A percentile compares a stretch with the other conserved stretches of the same genome.
Conservation (phyloP, 2,113 vertebrate genomes). For the Tachysurus fulvidraco region DNA sequence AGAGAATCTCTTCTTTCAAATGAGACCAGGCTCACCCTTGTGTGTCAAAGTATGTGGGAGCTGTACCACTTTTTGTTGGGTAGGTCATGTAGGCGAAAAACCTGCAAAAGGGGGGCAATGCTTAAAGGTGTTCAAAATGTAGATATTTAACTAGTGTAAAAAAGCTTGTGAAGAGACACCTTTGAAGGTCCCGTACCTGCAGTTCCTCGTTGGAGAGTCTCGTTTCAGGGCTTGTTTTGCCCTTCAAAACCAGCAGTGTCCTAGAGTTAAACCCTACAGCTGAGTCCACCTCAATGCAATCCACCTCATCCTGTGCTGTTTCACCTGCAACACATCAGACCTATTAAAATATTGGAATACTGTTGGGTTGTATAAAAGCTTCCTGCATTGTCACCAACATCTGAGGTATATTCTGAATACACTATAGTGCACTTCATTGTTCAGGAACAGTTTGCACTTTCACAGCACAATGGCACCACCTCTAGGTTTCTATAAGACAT, state of each 20-base stretch:
- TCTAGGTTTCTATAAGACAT: constrained; percentile 42
- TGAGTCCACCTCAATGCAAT: constrained; percentile 69
- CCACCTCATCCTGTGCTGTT: constrained; percentile 58
- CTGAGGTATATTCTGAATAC: neutral
- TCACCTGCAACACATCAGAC: constrained; percentile 51
- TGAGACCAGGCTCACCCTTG: no score
- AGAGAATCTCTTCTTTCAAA: no score
- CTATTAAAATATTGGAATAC: neutral
- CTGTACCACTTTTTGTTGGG: no score
- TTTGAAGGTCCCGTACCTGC: constrained; percentile 74
- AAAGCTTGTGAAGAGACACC: neutral
- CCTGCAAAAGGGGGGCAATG: no score
- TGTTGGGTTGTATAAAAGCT: neutral
- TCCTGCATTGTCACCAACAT: neutral
- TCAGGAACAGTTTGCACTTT: neutral
- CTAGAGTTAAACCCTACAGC: constrained; percentile 65
- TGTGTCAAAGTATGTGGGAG: no score
- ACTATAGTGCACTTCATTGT: neutral
- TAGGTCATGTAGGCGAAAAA: no score
- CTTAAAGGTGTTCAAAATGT: neutral
- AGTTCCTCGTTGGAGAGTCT: constrained; percentile 84
- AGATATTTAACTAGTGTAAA: neutral
- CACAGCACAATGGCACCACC: constrained; percentile 58
- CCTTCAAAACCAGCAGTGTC: constrained; percentile 74
- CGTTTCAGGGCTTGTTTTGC: constrained; percentile 85